phyloP scores from a whole-genome alignment of 2,888 invertebrate species.

The Siphonodentalium dalli region DNA sequence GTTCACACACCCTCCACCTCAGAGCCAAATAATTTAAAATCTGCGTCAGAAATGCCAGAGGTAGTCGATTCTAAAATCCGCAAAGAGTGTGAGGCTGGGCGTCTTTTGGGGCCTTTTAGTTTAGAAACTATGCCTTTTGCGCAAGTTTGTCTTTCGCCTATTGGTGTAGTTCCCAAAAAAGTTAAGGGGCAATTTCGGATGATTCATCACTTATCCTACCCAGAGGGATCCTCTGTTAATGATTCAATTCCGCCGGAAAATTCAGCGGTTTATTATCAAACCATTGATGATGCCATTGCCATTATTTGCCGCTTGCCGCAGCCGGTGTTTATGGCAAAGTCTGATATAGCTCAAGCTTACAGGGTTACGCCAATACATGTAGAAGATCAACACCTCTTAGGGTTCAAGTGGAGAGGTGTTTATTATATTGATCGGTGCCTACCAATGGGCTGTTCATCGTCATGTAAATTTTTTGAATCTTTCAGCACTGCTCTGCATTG shows the following conservation, averaged over 20 bases:
- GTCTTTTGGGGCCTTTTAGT: constrained; percentile 8
- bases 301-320: not conserved
- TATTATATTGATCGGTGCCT: constrained; percentile 17
- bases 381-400: constrained; percentile 9
- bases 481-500: constrained; percentile 19
- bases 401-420: constrained; percentile 14
- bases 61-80: not conserved
- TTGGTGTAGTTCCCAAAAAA: constrained; percentile 12
- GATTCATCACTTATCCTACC: constrained; percentile 22
- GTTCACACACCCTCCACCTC: no score
- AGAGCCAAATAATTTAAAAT: constrained; percentile 15
- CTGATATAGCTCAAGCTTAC: constrained; percentile 17
- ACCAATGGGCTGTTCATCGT: constrained; percentile 12
- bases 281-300: constrained; percentile 11
- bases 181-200: constrained; percentile 3
- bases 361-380: constrained; percentile 12
- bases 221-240: constrained; percentile 13
- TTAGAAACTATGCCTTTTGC: not conserved
- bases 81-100: constrained; percentile 2
- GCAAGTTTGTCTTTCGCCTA: constrained; percentile 8
- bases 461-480: constrained; percentile 13
- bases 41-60: constrained; percentile 3
- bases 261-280: constrained; percentile 10
- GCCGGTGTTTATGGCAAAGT: constrained; percentile 3
- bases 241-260: constrained; percentile 9